phyloP scores from a whole-genome alignment of 2,113 vertebrate genomes.

The Psittacus erithacus region DNA sequence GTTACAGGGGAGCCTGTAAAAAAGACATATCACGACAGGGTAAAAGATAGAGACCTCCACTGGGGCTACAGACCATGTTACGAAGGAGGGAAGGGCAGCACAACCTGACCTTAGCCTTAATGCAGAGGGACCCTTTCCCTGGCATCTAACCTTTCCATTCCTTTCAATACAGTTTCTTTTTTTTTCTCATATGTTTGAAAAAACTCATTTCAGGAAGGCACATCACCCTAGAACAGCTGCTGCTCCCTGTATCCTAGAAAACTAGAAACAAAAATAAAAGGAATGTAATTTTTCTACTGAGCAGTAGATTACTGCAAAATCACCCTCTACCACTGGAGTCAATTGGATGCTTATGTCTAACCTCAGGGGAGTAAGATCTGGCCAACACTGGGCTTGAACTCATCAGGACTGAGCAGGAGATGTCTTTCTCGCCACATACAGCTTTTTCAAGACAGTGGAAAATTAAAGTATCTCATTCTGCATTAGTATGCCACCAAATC shows the following conservation, averaged over 20 bases:
- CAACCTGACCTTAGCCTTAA: neutral
- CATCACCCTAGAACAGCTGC: neutral
- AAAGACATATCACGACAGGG: neutral
- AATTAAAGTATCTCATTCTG: neutral
- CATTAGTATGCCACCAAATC: neutral
- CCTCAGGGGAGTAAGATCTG: neutral
- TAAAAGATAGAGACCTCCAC: neutral
- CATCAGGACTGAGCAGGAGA: neutral
- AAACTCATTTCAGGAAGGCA: neutral
- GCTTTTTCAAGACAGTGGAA: neutral
- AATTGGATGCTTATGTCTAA: neutral
- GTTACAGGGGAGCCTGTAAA: neutral
- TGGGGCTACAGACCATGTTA: neutral
- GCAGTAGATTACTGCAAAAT: neutral
- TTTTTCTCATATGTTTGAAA: neutral
- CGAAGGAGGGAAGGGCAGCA: neutral
- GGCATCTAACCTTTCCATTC: neutral
- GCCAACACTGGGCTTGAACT: neutral
- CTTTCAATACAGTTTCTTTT: neutral
- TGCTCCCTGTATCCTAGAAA: neutral
- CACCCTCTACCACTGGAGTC: neutral
- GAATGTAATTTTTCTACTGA: neutral
- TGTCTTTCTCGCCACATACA: neutral
- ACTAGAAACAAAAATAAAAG: neutral
- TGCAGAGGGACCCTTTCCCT: neutral